A percentile compares a stretch with the other conserved stretches of the same genome.
Evolutionary conservation across 2,888 invertebrate species (phyloP).

Genomic region (Oegoconia quadripuncta): DNA sequence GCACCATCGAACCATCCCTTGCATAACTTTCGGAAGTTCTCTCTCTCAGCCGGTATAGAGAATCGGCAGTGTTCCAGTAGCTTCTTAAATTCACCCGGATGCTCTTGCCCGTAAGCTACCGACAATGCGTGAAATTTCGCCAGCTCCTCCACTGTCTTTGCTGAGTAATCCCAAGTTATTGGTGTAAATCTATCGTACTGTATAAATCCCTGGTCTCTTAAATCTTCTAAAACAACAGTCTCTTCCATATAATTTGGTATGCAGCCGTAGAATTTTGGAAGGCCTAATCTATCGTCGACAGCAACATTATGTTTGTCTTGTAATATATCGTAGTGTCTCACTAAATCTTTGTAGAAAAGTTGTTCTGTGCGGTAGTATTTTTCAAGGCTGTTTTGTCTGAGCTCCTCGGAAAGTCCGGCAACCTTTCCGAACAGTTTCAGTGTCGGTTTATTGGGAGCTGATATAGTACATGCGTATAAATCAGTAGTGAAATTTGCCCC

Average conservation of each 20-base stretch:
- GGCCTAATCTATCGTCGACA: conserved; percentile 31
- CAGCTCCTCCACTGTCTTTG: conserved; percentile 37
- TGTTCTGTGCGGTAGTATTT: conserved; percentile 40
- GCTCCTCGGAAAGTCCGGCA: conserved; percentile 35
- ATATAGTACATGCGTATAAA: conserved; percentile 26
- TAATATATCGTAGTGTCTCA: conserved; percentile 31
- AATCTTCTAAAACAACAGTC: conserved; percentile 50
- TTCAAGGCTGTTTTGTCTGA: conserved; percentile 28
- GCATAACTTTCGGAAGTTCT: conserved; percentile 13
- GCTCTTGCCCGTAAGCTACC: conserved; percentile 31
- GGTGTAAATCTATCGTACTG: conserved; percentile 41
- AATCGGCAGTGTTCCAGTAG: conserved; percentile 24
- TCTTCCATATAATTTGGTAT: conserved; percentile 32
- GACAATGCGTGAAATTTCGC: conserved; percentile 64
- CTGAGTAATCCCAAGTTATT: conserved; percentile 50
- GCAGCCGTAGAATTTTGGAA: conserved; percentile 44
- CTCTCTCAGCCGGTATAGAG: conserved; percentile 12
- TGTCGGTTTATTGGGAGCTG: conserved; percentile 17
- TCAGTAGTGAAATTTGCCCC: conserved; percentile 41
- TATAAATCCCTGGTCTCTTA: conserved; percentile 38
- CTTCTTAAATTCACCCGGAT: conserved; percentile 42
- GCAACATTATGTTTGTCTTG: conserved; percentile 35
- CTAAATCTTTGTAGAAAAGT: conserved; percentile 39
- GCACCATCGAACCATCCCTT: conserved; percentile 19
- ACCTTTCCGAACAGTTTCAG: conserved; percentile 48